These are phyloP conservation scores for Danio rerio DNA, from an alignment of 2,113 vertebrate genomes.

Conservation along the genomic window GRCz12tu NC_133190.1:50705501-50706000, in stretches of 20 bases:
- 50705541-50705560: too few species aligned
- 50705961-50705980: constrained; percentile 64
- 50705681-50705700: constrained; percentile 75
- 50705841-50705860: too few species aligned
- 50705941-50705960: constrained; percentile 63
- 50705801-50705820: constrained; percentile 77
- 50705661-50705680: constrained; percentile 88
- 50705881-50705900: background rate
- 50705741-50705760: constrained; percentile 85
- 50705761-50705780: constrained; percentile 88
- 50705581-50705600: constrained; percentile 82
- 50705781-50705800: constrained; percentile 92
- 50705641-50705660: constrained; percentile 94
- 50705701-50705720: constrained; percentile 55
- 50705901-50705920: constrained; percentile 47
- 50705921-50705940: constrained; percentile 69
- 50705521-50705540: too few species aligned
- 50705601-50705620: constrained; percentile 90
- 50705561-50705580: too few species aligned
- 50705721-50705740: constrained; percentile 71
- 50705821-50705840: too few species aligned
- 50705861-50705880: too few species aligned
- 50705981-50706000: constrained; percentile 85
- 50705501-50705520: too few species aligned
- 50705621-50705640: constrained; percentile 93